phyloP scores from a whole-genome alignment of 2,888 invertebrate species.

The Agrochola circellaris region DNA sequence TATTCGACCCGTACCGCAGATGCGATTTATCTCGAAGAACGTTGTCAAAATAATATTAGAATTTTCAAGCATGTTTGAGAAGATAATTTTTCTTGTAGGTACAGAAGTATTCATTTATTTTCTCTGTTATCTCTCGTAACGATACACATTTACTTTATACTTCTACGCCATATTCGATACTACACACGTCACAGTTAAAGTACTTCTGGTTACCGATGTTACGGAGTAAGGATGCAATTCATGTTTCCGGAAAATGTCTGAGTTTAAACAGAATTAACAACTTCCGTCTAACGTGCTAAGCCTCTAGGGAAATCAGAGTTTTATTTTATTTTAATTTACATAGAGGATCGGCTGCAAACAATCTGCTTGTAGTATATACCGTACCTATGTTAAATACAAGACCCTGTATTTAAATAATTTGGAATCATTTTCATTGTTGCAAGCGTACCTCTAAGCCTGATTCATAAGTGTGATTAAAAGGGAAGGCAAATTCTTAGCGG shows the following conservation, averaged over 20 bases:
- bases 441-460: too few species aligned
- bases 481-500: neutral
- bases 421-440: neutral
- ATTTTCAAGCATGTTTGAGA: too few species aligned
- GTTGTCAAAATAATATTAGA: too few species aligned
- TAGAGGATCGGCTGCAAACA: neutral
- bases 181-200: neutral
- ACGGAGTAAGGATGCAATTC: neutral
- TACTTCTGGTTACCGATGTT: conserved; percentile 9
- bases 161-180: neutral
- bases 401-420: neutral
- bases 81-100: too few species aligned
- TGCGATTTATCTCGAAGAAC: too few species aligned
- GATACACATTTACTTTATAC: neutral
- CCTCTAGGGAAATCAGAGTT: conserved; percentile 27
- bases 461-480: neutral
- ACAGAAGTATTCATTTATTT: neutral
- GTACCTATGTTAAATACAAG: neutral
- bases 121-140: neutral
- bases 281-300: neutral
- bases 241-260: conserved; percentile 3
- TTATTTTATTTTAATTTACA: conserved; percentile 12
- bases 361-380: neutral
- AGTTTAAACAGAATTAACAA: conserved; percentile 27
- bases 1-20: too few species aligned